These are phyloP conservation scores for Grapholita molesta DNA, from an alignment of 1,140 invertebrate genomes.

Conservation along the genomic window DNA sequence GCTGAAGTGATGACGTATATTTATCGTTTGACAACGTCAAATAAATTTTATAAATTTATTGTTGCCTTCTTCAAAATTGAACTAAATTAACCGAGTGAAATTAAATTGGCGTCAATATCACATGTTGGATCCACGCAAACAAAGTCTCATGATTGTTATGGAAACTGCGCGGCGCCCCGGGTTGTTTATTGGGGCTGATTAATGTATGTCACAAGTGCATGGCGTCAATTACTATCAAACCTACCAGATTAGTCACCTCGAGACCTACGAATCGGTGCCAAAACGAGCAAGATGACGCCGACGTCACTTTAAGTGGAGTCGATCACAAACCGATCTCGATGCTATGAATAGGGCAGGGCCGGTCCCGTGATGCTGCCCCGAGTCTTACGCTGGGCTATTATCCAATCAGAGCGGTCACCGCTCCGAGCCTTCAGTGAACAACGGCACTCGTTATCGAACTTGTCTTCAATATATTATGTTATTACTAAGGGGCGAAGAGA, in stretches of 20 bases:
- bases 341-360: conserved; percentile 17
- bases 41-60: conserved; percentile 9
- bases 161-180: not conserved
- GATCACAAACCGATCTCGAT: not conserved
- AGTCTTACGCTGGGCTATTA: conserved; percentile 3
- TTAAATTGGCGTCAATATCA: conserved; percentile 31
- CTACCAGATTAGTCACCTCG: not conserved
- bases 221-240: not conserved
- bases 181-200: not conserved
- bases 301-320: not conserved
- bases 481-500: conserved; percentile 14
- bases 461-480: conserved; percentile 6
- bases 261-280: not conserved
- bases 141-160: not conserved
- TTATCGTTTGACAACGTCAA: conserved; percentile 4
- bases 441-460: conserved; percentile 27
- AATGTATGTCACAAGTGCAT: not conserved
- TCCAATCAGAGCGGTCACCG: conserved; percentile 19
- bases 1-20: not conserved
- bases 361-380: conserved; percentile 22
- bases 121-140: conserved; percentile 12
- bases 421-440: conserved; percentile 21
- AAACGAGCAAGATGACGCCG: not conserved
- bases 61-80: conserved; percentile 31
- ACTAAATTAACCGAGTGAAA: conserved; percentile 39